phyloP scores from a whole-genome alignment of 2,888 invertebrate species.

The Clunio marinus region DNA sequence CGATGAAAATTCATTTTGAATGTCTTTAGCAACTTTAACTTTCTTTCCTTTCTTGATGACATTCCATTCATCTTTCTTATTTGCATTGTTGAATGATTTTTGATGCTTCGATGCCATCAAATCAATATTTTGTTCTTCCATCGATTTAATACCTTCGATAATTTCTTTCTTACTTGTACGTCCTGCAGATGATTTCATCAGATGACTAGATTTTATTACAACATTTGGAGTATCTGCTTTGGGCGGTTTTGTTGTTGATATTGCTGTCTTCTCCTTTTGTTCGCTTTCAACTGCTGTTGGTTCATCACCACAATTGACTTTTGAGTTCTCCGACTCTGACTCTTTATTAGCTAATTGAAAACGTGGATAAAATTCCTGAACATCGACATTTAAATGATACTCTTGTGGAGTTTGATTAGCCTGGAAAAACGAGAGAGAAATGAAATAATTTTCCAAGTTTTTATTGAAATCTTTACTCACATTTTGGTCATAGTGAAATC shows the following conservation, averaged over 20 bases:
- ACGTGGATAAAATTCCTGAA: slow-evolving; percentile 30
- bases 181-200: neutral
- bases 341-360: neutral
- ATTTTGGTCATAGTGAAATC: slow-evolving; percentile 8
- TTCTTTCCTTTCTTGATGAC: slow-evolving; percentile 32
- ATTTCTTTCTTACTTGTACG: slow-evolving; percentile 32
- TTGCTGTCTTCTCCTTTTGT: neutral
- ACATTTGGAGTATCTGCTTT: neutral
- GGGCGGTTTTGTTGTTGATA: neutral
- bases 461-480: too few relatives aligned
- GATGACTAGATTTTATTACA: slow-evolving; percentile 14
- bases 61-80: slow-evolving; percentile 25
- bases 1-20: neutral
- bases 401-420: neutral
- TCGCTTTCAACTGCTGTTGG: neutral
- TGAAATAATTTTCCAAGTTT: too few relatives aligned
- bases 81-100: neutral
- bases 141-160: slow-evolving; percentile 30
- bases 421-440: too few relatives aligned
- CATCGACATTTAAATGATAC: slow-evolving; percentile 30
- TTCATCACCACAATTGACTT: too few relatives aligned
- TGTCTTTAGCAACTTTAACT: slow-evolving; percentile 23
- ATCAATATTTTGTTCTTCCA: slow-evolving; percentile 35
- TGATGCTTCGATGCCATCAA: neutral
- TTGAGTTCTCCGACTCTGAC: neutral